phyloP scores from a whole-genome alignment of 2,888 invertebrate species.

The Proisotoma minuta region DNA sequence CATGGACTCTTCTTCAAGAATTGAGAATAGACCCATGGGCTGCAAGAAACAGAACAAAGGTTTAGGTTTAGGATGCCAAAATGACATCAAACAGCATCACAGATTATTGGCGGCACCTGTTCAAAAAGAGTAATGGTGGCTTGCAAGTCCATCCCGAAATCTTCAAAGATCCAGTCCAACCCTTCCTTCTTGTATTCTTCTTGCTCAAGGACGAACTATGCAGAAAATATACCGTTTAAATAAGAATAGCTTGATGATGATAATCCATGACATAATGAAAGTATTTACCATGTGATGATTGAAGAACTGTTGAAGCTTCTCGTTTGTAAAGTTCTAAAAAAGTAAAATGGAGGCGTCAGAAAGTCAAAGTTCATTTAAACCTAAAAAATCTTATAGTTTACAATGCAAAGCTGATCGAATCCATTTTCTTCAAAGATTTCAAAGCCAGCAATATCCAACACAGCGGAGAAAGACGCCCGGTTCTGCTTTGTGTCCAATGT shows the following conservation, averaged over 20 bases:
- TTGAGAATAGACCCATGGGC: conserved; percentile 41
- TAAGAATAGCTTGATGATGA: too few relatives aligned
- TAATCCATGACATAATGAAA: too few relatives aligned
- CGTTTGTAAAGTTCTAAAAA: conserved; percentile 98
- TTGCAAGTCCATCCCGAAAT: conserved; percentile 94
- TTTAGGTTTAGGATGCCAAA: not conserved
- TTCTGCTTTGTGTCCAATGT: conserved; percentile 57
- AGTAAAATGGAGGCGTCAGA: too few relatives aligned
- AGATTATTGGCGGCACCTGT: conserved; percentile 61
- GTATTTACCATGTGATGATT: conserved; percentile 99
- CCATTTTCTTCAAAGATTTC: conserved; percentile 78
- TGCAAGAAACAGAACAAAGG: conserved; percentile 4
- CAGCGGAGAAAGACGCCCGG: conserved; percentile 57
- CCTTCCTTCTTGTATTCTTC: conserved; percentile 93
- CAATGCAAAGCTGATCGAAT: conserved; percentile 89
- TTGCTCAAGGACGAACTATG: conserved; percentile 95
- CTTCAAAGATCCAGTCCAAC: conserved; percentile 89
- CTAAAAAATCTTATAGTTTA: too few relatives aligned
- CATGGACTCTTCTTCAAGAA: conserved; percentile 42
- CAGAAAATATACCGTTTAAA: too few relatives aligned
- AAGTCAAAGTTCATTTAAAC: too few relatives aligned
- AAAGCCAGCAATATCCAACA: conserved; percentile 60
- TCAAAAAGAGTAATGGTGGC: conserved; percentile 93
- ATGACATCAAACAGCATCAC: not conserved
- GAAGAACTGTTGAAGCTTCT: conserved; percentile 97